These are phyloP conservation scores for Amblyraja radiata DNA, from an alignment of 2,797 vertebrate genomes.

Conservation along the genomic window DNA sequence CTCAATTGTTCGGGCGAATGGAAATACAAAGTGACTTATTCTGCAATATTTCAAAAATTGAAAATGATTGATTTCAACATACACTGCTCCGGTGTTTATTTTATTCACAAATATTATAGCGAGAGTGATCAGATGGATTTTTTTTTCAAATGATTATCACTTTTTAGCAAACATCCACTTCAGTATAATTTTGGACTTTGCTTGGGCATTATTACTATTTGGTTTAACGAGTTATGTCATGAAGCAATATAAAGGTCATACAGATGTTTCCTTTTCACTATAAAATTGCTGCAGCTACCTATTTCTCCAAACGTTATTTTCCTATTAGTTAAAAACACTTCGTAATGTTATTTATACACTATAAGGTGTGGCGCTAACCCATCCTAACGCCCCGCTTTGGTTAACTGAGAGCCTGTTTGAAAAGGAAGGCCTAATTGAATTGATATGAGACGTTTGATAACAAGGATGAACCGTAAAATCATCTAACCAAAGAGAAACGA, in stretches of 20 bases:
- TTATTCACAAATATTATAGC: background rate
- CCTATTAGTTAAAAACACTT: slow-evolving; percentile 3
- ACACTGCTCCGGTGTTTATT: background rate
- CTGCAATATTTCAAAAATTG: background rate
- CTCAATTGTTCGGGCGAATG: background rate
- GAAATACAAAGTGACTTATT: background rate
- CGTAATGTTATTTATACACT: background rate
- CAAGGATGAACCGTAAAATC: background rate
- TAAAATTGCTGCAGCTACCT: background rate
- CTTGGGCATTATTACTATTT: slow-evolving; percentile 22
- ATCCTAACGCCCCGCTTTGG: background rate
- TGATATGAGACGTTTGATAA: background rate
- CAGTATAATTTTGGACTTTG: background rate
- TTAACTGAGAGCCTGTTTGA: background rate
- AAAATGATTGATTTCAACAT: background rate
- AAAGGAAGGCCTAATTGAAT: background rate
- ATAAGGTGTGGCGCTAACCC: background rate
- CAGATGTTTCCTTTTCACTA: slow-evolving; percentile 23
- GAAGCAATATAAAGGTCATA: slow-evolving; percentile 29
- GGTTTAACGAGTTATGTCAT: slow-evolving; percentile 29
- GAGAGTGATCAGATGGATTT: background rate
- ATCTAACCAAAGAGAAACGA: background rate
- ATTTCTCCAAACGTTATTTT: slow-evolving; percentile 21
- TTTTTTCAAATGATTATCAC: background rate
- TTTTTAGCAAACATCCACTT: background rate